Evolutionary conservation across 30 jellyfish, hydroid and myxozoan species (phyloP).

Genomic region (Turritopsis dohrnii): DNA sequence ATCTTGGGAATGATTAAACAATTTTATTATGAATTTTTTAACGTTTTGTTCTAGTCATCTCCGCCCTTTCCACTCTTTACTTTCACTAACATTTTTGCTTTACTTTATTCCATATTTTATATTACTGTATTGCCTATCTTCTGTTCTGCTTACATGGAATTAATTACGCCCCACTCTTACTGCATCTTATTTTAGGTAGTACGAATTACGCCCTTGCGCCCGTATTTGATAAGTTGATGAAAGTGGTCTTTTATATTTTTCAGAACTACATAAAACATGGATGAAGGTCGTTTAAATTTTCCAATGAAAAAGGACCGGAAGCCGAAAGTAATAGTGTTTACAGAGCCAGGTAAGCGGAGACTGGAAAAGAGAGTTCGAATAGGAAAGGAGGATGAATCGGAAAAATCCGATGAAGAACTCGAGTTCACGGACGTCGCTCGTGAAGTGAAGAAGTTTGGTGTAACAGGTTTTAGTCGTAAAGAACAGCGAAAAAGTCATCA

Average conservation of each 20-base stretch:
- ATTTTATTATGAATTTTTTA: too few species aligned
- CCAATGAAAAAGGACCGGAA: slow-evolving; percentile 3
- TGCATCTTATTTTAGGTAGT: too few species aligned
- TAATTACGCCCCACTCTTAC: too few species aligned
- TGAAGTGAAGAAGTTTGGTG: slow-evolving; percentile 62
- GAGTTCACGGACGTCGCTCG: slow-evolving; percentile 46
- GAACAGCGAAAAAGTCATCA: slow-evolving; percentile 50
- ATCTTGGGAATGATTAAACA: too few species aligned
- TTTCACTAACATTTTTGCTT: too few species aligned
- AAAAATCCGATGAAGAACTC: slow-evolving; percentile 4
- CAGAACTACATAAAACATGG: background rate
- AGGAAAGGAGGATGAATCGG: background rate
- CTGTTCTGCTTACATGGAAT: too few species aligned
- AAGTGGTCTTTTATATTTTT: background rate
- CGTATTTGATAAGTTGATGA: too few species aligned
- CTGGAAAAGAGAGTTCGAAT: background rate
- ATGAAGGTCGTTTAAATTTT: background rate
- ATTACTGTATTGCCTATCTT: too few species aligned
- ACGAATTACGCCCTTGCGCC: too few species aligned
- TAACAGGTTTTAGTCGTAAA: slow-evolving; percentile 60
- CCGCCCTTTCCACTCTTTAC: too few species aligned
- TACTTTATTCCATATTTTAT: too few species aligned
- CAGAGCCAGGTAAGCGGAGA: slow-evolving; percentile 54
- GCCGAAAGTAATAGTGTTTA: slow-evolving; percentile 56
- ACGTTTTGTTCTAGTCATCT: too few species aligned